Evolutionary conservation across 2,113 vertebrate genomes (phyloP).

Genomic region (Microcebus ravelobensis): DNA sequence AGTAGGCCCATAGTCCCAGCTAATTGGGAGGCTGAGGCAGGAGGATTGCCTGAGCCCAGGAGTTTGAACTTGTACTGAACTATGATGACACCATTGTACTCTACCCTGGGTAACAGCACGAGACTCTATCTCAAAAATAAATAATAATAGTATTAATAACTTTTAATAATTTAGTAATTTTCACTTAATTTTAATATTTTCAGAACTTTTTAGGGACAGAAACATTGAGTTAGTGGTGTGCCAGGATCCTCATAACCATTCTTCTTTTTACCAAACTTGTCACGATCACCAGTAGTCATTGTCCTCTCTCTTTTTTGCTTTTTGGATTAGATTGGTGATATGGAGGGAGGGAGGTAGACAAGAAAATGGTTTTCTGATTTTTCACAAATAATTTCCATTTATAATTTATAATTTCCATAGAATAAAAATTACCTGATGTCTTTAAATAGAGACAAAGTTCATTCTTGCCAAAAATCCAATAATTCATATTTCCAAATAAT

Average conservation of each 20-base stretch:
- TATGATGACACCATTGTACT: too few relatives aligned
- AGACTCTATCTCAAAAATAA: too few relatives aligned
- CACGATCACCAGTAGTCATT: background rate
- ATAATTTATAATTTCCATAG: background rate
- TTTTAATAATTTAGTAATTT: background rate
- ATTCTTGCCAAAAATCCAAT: constrained; percentile 21
- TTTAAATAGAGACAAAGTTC: constrained; percentile 29
- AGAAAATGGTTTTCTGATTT: constrained; percentile 2
- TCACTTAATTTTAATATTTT: constrained; percentile 32
- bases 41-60: too few relatives aligned
- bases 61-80: too few relatives aligned
- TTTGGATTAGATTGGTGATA: background rate
- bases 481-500: constrained; percentile 37
- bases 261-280: background rate
- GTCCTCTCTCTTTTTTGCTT: background rate
- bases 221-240: background rate
- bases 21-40: too few relatives aligned
- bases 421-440: constrained; percentile 23
- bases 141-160: too few relatives aligned
- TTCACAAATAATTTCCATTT: background rate
- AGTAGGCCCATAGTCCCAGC: too few relatives aligned
- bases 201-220: background rate
- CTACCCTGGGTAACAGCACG: too few relatives aligned
- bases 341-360: background rate
- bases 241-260: background rate